These are phyloP conservation scores for Microvelia longipes DNA, from an alignment of 1,140 invertebrate genomes.

Conservation along the genomic window DNA sequence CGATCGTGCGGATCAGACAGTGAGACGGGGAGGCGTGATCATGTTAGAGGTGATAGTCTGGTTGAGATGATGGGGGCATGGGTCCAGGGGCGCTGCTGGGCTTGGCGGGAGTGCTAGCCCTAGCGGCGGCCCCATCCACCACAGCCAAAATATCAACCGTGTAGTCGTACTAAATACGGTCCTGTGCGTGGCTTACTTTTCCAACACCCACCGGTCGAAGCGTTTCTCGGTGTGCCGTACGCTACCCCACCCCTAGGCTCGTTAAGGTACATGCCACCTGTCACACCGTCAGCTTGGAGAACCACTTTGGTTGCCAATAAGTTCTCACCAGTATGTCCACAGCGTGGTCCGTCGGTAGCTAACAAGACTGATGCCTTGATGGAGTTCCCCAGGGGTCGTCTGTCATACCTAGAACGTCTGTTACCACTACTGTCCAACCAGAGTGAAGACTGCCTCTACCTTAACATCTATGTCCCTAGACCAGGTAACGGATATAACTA, in stretches of 20 bases:
- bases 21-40: slow-evolving; percentile 49
- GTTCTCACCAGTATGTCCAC: slow-evolving; percentile 78
- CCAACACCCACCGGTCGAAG: slow-evolving; percentile 63
- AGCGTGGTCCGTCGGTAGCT: slow-evolving; percentile 50
- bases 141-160: slow-evolving; percentile 57
- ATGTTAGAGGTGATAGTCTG: slow-evolving; percentile 29
- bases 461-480: slow-evolving; percentile 87
- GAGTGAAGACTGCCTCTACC: slow-evolving; percentile 92
- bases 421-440: slow-evolving; percentile 70
- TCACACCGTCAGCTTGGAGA: slow-evolving; percentile 75
- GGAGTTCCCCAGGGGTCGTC: slow-evolving; percentile 57
- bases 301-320: slow-evolving; percentile 63
- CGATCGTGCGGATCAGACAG: too few species aligned
- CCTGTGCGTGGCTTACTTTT: slow-evolving; percentile 66
- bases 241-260: slow-evolving; percentile 62
- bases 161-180: slow-evolving; percentile 78
- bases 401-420: slow-evolving; percentile 65
- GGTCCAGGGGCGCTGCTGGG: slow-evolving; percentile 10
- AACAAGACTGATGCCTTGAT: slow-evolving; percentile 56
- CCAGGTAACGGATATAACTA: slow-evolving; percentile 47
- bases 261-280: slow-evolving; percentile 80
- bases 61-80: slow-evolving; percentile 9
- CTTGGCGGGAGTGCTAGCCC: slow-evolving; percentile 31
- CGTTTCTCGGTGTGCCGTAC: slow-evolving; percentile 90
- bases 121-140: slow-evolving; percentile 30